A percentile compares a stretch with the other conserved stretches of the same genome.
phyloP scores from a whole-genome alignment of 2,797 vertebrate species.

The Eupleurogrammus muticus region DNA sequence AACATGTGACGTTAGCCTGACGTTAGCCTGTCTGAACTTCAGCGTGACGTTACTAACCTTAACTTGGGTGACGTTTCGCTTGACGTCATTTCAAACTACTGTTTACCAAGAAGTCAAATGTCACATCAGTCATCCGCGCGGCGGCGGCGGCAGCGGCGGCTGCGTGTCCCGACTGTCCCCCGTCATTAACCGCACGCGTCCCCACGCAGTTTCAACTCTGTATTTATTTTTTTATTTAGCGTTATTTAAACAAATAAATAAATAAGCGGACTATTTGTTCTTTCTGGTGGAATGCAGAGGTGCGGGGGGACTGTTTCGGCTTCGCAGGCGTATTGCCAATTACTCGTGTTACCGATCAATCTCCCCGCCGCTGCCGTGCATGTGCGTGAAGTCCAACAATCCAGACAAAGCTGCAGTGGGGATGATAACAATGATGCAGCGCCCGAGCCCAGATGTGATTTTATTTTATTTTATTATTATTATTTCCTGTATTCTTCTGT shows the following conservation, averaged over 20 bases:
- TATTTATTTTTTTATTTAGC: background rate
- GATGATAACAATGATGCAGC: slow-evolving; percentile 48
- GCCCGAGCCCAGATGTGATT: slow-evolving; percentile 13
- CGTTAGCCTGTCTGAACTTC: background rate
- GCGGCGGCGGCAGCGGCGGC: too few relatives aligned
- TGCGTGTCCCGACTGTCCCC: background rate
- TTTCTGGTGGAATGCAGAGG: background rate
- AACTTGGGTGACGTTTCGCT: slow-evolving; percentile 1
- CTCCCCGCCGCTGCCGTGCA: slow-evolving; percentile 49
- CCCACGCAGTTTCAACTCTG: background rate
- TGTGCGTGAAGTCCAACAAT: slow-evolving; percentile 22
- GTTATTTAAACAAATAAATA: background rate
- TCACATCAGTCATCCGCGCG: background rate
- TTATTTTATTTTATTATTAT: background rate
- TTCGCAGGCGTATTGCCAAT: slow-evolving; percentile 32
- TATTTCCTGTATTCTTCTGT: slow-evolving; percentile 47
- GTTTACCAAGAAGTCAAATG: slow-evolving; percentile 38
- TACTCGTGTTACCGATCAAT: slow-evolving; percentile 28
- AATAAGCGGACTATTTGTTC: background rate
- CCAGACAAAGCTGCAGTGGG: slow-evolving; percentile 54
- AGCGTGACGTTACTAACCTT: background rate
- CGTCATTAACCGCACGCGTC: background rate
- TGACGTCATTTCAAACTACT: slow-evolving; percentile 35
- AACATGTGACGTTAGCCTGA: background rate
- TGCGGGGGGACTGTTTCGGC: background rate